Conservation (phyloP, 2,888 invertebrate genomes). For the Perizoma affinitatum region DNA sequence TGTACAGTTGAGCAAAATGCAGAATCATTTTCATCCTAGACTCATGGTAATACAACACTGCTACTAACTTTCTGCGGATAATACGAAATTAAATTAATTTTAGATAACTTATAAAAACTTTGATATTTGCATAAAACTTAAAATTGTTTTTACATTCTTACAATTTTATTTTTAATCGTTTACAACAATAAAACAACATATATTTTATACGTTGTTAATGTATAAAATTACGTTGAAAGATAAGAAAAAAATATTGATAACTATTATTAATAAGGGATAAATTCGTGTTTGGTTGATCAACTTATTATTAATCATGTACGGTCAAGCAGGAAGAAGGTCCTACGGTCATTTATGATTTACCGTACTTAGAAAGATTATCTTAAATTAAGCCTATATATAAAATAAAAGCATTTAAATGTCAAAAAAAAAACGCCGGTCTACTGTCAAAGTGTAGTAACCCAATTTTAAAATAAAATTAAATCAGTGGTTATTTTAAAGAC, state of each 20-base stretch:
- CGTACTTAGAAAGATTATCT: constrained; percentile 1
- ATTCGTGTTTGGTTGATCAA: too few species aligned
- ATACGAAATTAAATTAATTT: neutral
- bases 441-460: neutral
- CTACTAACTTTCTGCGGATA: neutral
- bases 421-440: neutral
- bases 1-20: constrained; percentile 20
- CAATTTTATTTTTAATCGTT: too few species aligned
- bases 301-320: too few species aligned
- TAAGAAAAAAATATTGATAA: too few species aligned
- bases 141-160: neutral
- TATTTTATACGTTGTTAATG: too few species aligned
- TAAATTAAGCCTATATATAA: neutral
- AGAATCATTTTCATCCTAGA: too few species aligned
- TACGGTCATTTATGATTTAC: too few species aligned
- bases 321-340: too few species aligned
- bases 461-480: constrained; percentile 17
- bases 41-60: constrained; percentile 3
- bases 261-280: too few species aligned
- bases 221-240: too few species aligned
- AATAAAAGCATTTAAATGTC: too few species aligned
- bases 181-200: too few species aligned
- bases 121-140: neutral
- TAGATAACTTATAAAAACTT: neutral
- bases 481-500: constrained; percentile 5